Conservation (phyloP, 2,797 vertebrate species). For the Pipistrellus kuhlii region DNA sequence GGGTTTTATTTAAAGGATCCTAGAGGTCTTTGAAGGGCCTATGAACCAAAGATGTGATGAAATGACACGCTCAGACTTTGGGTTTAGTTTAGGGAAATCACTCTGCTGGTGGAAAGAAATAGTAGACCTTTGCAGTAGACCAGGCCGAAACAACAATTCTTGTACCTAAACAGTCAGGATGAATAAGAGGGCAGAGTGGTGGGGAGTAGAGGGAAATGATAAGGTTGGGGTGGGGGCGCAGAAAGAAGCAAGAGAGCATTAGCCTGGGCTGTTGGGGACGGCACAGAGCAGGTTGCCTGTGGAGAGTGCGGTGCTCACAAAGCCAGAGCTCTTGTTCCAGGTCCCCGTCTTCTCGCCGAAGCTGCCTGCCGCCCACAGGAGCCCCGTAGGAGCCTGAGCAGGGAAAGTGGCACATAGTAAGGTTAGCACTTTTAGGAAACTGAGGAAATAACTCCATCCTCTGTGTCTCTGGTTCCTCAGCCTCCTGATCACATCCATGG, state of each 20-base stretch:
- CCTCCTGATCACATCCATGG: slow-evolving; percentile 98
- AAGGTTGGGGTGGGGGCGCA: background rate
- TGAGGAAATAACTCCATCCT: slow-evolving; percentile 12
- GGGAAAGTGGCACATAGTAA: background rate
- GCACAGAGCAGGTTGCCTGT: background rate
- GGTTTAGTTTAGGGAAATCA: background rate
- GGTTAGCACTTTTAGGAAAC: background rate
- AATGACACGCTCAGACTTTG: background rate
- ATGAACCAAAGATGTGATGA: background rate
- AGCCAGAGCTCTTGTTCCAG: background rate
- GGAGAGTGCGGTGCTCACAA: background rate
- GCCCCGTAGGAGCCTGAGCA: background rate
- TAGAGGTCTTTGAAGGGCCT: background rate
- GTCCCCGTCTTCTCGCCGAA: background rate
- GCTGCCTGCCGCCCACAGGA: background rate
- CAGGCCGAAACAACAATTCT: background rate
- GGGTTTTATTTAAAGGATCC: slow-evolving; percentile 41
- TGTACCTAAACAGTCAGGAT: background rate
- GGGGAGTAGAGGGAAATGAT: background rate
- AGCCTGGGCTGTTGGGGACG: background rate
- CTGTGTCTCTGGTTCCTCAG: slow-evolving; percentile 85
- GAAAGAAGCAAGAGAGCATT: background rate
- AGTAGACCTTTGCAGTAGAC: background rate
- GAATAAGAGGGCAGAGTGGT: background rate
- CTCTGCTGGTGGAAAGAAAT: background rate